These are phyloP conservation scores for Nestor notabilis DNA, from an alignment of 2,113 vertebrate genomes.

Conservation along the genomic window DNA sequence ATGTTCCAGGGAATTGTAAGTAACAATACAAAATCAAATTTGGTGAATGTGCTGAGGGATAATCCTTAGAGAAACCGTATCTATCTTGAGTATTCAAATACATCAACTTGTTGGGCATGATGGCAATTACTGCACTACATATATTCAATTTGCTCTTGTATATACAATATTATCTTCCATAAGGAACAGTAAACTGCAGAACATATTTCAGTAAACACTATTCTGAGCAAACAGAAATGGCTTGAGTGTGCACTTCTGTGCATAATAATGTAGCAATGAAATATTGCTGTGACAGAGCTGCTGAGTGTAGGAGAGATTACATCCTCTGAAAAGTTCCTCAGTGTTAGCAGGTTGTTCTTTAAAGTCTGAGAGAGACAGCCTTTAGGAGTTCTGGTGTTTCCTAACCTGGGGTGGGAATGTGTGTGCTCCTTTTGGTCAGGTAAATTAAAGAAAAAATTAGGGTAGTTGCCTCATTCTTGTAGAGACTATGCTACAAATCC, in stretches of 20 bases:
- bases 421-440: background rate
- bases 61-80: constrained; percentile 68
- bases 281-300: background rate
- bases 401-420: background rate
- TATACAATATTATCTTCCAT: constrained; percentile 62
- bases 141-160: constrained; percentile 59
- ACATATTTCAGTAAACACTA: constrained; percentile 49
- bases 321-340: background rate
- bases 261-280: constrained; percentile 18
- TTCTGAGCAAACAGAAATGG: constrained; percentile 53
- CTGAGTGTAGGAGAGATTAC: background rate
- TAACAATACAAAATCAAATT: constrained; percentile 69
- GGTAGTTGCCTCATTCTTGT: background rate
- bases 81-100: constrained; percentile 62
- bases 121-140: constrained; percentile 42
- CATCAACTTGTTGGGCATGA: constrained; percentile 32
- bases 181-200: constrained; percentile 24
- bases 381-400: background rate
- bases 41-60: constrained; percentile 56
- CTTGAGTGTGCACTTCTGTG: background rate
- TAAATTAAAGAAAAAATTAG: background rate
- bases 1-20: constrained; percentile 42
- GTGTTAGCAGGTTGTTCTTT: background rate
- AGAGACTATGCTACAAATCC: background rate
- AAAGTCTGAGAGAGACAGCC: background rate